A percentile compares a stretch with the other conserved stretches of the same genome.
phyloP scores from a whole-genome alignment of 2,797 vertebrate species.

The Gymnothorax reevesii region DNA sequence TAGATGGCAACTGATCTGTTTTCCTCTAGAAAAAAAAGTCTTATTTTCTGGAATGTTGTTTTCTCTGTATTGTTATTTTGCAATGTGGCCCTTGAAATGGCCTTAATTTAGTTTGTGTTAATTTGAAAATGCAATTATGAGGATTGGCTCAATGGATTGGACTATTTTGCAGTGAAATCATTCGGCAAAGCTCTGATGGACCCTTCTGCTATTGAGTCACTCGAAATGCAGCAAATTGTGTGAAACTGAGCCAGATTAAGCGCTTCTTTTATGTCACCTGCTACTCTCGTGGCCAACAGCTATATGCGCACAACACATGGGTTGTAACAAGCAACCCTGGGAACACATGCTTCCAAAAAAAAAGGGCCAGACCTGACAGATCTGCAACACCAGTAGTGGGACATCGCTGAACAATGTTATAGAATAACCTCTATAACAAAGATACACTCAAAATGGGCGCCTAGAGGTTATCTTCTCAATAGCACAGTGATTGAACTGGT shows the following conservation, averaged over 20 bases:
- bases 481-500: conserved; percentile 5
- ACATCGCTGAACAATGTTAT: conserved; percentile 26
- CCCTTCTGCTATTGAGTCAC: conserved; percentile 68
- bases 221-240: conserved; percentile 73
- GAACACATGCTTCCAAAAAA: background rate
- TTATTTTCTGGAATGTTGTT: conserved; percentile 5
- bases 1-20: conserved; percentile 1
- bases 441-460: background rate
- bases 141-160: conserved; percentile 68
- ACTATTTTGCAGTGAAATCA: conserved; percentile 68
- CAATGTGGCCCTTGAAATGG: conserved; percentile 52
- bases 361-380: background rate
- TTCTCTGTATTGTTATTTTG: conserved; percentile 32
- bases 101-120: conserved; percentile 59
- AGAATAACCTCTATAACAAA: conserved; percentile 17
- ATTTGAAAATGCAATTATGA: conserved; percentile 55
- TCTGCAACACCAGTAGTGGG: conserved; percentile 8
- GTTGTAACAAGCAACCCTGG: conserved; percentile 26
- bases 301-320: conserved; percentile 29
- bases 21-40: background rate
- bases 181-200: conserved; percentile 68
- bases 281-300: conserved; percentile 36
- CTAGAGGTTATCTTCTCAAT: conserved; percentile 4
- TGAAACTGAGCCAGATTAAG: conserved; percentile 65
- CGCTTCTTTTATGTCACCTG: conserved; percentile 56